phyloP scores from a whole-genome alignment of 2,113 vertebrate species.

The Ctenodactylus gundi region DNA sequence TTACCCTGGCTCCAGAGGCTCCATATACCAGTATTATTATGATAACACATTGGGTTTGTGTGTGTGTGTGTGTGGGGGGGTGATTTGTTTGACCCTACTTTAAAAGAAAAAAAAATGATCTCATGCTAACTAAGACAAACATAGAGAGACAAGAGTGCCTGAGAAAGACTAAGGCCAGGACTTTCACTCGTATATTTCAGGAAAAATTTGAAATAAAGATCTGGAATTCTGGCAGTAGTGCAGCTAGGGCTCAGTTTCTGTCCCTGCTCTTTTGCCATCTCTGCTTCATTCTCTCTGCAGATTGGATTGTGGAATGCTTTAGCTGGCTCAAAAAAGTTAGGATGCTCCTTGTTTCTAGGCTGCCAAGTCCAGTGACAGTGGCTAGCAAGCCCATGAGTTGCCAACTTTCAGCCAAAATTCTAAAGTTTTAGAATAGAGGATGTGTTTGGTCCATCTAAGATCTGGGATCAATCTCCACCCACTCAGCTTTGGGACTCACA shows the following conservation, averaged over 20 bases:
- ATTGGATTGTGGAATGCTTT: background rate
- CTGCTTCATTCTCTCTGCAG: background rate
- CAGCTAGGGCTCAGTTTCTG: background rate
- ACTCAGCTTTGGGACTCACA: background rate
- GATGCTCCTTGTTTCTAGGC: background rate
- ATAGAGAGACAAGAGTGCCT: background rate
- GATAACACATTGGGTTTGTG: background rate
- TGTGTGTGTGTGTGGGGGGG: too few relatives aligned
- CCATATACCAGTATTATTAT: background rate
- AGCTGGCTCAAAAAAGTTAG: background rate
- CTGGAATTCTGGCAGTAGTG: background rate
- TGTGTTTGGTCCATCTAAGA: background rate
- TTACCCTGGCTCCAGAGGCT: background rate
- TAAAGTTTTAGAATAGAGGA: background rate
- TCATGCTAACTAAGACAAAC: background rate
- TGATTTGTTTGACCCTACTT: too few relatives aligned
- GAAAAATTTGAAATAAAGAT: background rate
- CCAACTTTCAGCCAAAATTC: background rate
- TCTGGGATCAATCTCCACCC: background rate
- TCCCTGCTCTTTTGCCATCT: background rate
- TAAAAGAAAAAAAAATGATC: constrained; percentile 4
- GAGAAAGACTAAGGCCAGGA: background rate
- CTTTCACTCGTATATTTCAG: background rate
- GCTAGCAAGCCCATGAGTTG: too few relatives aligned
- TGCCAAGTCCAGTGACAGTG: too few relatives aligned